Conservation (phyloP, 1,140 invertebrate species). For the Physella acuta region DNA sequence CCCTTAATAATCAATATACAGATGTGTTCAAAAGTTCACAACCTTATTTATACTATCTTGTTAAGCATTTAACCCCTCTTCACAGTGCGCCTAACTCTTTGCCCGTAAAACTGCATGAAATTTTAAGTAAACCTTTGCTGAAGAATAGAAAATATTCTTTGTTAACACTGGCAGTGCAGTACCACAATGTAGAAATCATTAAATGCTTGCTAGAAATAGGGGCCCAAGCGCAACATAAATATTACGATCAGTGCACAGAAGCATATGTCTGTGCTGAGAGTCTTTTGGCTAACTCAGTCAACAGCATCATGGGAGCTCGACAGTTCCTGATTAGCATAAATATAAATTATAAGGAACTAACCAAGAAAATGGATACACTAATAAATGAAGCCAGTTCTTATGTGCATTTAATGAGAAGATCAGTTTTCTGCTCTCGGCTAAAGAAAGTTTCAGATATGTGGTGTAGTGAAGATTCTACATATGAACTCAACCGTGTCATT, state of each 20-base stretch:
- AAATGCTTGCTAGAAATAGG: not conserved
- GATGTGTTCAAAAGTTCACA: not conserved
- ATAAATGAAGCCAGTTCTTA: not conserved
- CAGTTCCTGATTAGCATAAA: not conserved
- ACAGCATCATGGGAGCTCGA: not conserved
- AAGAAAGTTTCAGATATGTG: not conserved
- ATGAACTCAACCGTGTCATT: conserved; percentile 10
- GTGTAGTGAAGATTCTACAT: not conserved
- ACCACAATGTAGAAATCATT: not conserved
- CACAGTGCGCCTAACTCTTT: not conserved
- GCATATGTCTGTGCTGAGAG: not conserved
- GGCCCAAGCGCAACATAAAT: not conserved
- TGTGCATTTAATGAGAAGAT: not conserved
- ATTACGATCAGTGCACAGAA: not conserved
- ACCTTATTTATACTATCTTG: not conserved
- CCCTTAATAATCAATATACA: not conserved
- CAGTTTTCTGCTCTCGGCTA: not conserved
- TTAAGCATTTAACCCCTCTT: conserved; percentile 4
- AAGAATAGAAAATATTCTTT: conserved; percentile 2
- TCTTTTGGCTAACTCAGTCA: not conserved
- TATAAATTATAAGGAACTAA: not conserved
- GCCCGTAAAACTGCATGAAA: not conserved
- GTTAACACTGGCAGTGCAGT: not conserved
- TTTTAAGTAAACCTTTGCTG: not conserved
- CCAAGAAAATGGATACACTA: not conserved